phyloP scores from a whole-genome alignment of 2,797 vertebrate species.

The Danio albolineatus region DNA sequence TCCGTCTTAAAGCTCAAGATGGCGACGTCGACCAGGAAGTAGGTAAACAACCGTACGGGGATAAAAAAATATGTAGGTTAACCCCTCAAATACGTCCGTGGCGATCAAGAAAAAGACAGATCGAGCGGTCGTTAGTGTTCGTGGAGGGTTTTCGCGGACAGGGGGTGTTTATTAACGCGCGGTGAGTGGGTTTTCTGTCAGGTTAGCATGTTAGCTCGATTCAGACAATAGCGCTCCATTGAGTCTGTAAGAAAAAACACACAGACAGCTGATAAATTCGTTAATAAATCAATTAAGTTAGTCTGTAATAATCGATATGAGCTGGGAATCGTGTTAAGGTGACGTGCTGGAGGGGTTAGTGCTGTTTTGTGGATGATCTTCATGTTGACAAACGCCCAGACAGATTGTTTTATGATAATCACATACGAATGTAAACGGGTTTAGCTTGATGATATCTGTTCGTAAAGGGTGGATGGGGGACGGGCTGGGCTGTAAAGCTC shows the following conservation, averaged over 20 bases:
- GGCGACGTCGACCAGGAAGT: slow-evolving; percentile 66
- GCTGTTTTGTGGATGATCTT: background rate
- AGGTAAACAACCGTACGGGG: slow-evolving; percentile 57
- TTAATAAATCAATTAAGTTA: background rate
- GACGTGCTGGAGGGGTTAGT: background rate
- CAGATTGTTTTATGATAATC: background rate
- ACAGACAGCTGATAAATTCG: background rate
- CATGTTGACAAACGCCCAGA: slow-evolving; percentile 11
- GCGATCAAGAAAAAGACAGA: slow-evolving; percentile 1
- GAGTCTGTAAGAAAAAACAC: slow-evolving; percentile 23
- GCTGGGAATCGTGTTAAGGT: background rate
- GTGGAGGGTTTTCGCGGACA: slow-evolving; percentile 11
- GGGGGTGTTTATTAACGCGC: background rate
- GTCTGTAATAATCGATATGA: background rate
- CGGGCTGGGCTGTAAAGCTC: background rate
- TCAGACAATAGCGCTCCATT: slow-evolving; percentile 47
- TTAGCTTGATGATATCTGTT: background rate
- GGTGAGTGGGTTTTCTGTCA: slow-evolving; percentile 47
- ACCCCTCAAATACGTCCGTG: background rate
- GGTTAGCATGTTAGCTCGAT: slow-evolving; percentile 49
- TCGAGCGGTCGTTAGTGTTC: slow-evolving; percentile 20
- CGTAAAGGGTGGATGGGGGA: background rate
- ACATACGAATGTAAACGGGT: background rate
- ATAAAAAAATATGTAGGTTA: slow-evolving; percentile 56
- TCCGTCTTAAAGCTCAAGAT: slow-evolving; percentile 55